Base-by-base conservation (phyloP, 2,113 vertebrate genomes). In the Vanacampus margaritifer region DNA sequence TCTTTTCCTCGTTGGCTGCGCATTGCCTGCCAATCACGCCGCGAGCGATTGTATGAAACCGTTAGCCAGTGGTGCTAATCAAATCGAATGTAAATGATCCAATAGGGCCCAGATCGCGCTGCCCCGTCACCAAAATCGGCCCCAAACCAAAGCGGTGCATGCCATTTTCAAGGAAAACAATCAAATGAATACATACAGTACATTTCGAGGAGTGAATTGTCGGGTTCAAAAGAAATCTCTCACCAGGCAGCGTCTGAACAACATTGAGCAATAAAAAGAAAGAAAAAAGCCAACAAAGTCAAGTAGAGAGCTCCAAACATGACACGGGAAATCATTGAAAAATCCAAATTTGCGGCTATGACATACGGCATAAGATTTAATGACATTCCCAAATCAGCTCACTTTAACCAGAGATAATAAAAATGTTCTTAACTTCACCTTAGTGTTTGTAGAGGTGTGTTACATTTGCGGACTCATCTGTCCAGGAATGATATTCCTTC, bases 231-330 rank as follows among this genome's bases (percentile, higher is more conserved):
- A 71, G 65, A 67, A 69, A 69, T 87, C 85, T 81, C 86, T 86
- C 88, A 90, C 84, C 87, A 88, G 90, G 88, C 89, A 90, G 89
- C 88, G 84, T 46, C 88, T 67, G 71, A 79, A 64, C 37, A 45
- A 45, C 39, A 46, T 26, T 46, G 2, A 64, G 6, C 41, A 51
- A 48, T 56, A 46, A 65, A 46, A 3, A 64, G 39, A 14, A 56
- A 68, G 37, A 53, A 63, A 62, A 70, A 60, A 60, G 3, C 2
- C 19, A 37, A 6, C 6, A 59, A 11, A 17, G 16, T 14, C 13
- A 14, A 13, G 12, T 54, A 26, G 5, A 26, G 51, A 26, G 24
- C 51, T 54, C 9, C 24, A 54, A 10, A 61, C 37, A 41, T 39
- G n/a, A 61, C 36, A 60, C 6, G 5, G 11, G 37, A 39, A 60